phyloP scores from a whole-genome alignment of 2,888 invertebrate genomes.

The Troilus luridus region DNA sequence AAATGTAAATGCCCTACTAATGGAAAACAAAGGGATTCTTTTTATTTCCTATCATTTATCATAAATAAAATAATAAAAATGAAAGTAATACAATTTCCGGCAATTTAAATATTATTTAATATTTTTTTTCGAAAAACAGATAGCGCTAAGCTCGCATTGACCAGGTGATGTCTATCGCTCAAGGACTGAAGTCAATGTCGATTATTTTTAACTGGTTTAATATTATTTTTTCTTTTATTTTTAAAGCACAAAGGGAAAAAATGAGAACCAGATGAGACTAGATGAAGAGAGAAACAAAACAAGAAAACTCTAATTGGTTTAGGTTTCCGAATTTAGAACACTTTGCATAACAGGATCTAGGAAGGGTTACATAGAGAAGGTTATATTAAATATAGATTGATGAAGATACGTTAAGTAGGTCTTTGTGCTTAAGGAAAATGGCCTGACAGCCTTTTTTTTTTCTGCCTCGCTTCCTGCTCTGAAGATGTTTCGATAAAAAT shows the following conservation, averaged over 20 bases:
- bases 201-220: background rate
- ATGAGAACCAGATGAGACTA: too few relatives aligned
- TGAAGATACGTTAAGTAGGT: background rate
- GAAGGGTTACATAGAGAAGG: background rate
- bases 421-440: background rate
- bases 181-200: background rate
- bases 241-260: background rate
- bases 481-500: too few relatives aligned
- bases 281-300: background rate
- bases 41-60: too few relatives aligned
- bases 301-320: background rate
- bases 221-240: background rate
- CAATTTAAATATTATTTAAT: background rate
- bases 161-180: background rate
- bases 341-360: slow-evolving; percentile 5
- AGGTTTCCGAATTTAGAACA: background rate
- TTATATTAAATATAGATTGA: background rate
- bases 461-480: too few relatives aligned
- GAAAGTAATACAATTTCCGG: background rate
- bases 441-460: background rate
- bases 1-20: too few relatives aligned
- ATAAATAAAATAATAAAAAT: background rate
- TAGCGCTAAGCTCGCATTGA: background rate
- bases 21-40: too few relatives aligned
- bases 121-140: background rate